Evolutionary conservation across 2,888 invertebrate species (phyloP).

Genomic region (Drosophila testacea): DNA sequence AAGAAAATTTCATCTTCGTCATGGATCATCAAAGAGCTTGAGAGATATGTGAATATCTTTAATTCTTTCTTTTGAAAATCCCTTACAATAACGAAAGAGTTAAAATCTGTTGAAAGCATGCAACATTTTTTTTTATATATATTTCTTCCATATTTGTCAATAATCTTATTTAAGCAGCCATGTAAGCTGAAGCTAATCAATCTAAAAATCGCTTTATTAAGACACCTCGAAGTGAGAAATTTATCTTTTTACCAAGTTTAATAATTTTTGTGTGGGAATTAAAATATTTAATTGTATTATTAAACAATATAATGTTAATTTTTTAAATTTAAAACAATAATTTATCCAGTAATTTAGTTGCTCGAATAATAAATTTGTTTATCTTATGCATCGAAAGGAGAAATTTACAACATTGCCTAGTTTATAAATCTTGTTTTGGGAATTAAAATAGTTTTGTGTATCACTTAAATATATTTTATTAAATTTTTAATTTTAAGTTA

Average conservation of each 20-base stretch:
- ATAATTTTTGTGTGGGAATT: background rate
- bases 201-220: background rate
- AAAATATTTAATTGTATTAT: background rate
- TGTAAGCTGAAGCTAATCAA: slow-evolving; percentile 36
- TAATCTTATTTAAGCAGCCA: slow-evolving; percentile 26
- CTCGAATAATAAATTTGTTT: too few relatives aligned
- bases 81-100: background rate
- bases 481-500: too few relatives aligned
- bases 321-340: background rate
- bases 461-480: too few relatives aligned
- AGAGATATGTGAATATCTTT: slow-evolving; percentile 9
- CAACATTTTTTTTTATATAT: slow-evolving; percentile 7
- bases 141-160: background rate
- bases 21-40: slow-evolving; percentile 44
- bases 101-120: slow-evolving; percentile 35
- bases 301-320: background rate
- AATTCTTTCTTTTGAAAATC: slow-evolving; percentile 18
- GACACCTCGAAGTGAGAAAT: background rate
- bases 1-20: slow-evolving; percentile 43
- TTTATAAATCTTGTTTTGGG: too few relatives aligned
- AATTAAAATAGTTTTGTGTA: too few relatives aligned
- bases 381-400: too few relatives aligned
- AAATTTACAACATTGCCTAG: too few relatives aligned
- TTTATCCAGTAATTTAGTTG: background rate
- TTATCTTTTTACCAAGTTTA: background rate